Percentiles rank a stretch among this genome's conserved stretches.
These are phyloP conservation scores for Cantharis flavilabris DNA, from an alignment of 2,888 invertebrate genomes.

Conservation along the genomic window DNA sequence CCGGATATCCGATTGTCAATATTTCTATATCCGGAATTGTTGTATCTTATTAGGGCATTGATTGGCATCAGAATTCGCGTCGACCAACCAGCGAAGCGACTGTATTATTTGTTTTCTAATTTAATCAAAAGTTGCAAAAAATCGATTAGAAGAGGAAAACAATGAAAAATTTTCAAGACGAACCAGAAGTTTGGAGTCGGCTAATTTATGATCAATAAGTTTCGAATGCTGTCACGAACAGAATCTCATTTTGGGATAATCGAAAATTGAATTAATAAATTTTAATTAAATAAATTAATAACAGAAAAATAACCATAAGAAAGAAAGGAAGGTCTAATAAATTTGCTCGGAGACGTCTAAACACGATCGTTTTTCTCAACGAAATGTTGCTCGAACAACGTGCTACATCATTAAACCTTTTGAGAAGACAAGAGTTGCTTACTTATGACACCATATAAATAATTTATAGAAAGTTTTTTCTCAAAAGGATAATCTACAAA, in stretches of 20 bases:
- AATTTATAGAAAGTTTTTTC: not conserved
- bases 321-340: not conserved
- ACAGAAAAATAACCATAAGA: not conserved
- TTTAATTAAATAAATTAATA: not conserved
- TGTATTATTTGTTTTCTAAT: not conserved
- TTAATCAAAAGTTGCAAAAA: not conserved
- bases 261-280: not conserved
- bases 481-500: not conserved
- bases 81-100: no score
- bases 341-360: not conserved
- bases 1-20: slow-evolving; percentile 44
- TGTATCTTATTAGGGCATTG: not conserved
- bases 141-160: not conserved
- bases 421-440: not conserved
- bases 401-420: slow-evolving; percentile 2
- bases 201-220: not conserved
- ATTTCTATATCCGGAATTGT: slow-evolving; percentile 34
- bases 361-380: not conserved
- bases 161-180: not conserved
- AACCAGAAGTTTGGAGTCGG: not conserved
- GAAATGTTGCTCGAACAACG: not conserved
- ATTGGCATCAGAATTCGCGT: not conserved
- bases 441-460: not conserved
- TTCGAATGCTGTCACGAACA: not conserved
- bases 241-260: not conserved